Base-by-base conservation (phyloP, 2,113 vertebrate genomes). In the Theristicus caerulescens region DNA sequence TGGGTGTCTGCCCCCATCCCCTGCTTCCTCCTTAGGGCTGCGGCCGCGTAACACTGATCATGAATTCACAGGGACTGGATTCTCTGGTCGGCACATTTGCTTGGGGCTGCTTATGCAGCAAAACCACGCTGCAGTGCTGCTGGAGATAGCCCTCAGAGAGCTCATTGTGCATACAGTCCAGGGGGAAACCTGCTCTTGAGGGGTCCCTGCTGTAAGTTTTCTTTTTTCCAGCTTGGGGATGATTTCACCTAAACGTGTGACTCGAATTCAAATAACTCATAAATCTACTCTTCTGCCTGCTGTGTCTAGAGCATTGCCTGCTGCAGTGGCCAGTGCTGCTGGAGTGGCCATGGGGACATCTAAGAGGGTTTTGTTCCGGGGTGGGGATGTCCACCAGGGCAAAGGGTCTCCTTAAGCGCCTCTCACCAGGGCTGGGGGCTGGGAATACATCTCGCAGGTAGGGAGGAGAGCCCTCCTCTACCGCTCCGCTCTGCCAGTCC, bases 71-170 rank as follows among this genome's bases (percentile, higher is more conserved):
- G 62, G 86, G 86, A 14, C 38, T 65, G 84, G 85, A 38, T 85
- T 89, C 91, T 91, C 81, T 54, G 78, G 83, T 80, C 2, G 55
- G 84, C 74, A 86, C 29, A 38, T 95, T 91, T 85, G 29, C 93
- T 94, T 5, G 0, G 42, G 59, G 78, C 70, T 93, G 93, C 95
- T 96, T 93, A 88, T 87, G 95, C 88, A 94, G 93, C 94, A 95
- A 85, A 94, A 93, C 47, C 3, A 4, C 95, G 84, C 77, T 89
- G 78, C 81, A 58, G 1, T 25, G 61, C 86, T 88, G 62, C 84
- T 0, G 0, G 74, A 80, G 73, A 31, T 84, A 80, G 82, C 82
- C 93, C 74, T 91, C 0, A 0, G 78, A 82, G 86, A 88, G 78
- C 74, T 93, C n/a, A 15, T 76, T 44, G 20, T 2, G 0, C 1